Evolutionary conservation across 1,140 invertebrate species (phyloP), one percentile per base, ranked within the genome.

Genomic region (Macrostomum lignano): DNA sequence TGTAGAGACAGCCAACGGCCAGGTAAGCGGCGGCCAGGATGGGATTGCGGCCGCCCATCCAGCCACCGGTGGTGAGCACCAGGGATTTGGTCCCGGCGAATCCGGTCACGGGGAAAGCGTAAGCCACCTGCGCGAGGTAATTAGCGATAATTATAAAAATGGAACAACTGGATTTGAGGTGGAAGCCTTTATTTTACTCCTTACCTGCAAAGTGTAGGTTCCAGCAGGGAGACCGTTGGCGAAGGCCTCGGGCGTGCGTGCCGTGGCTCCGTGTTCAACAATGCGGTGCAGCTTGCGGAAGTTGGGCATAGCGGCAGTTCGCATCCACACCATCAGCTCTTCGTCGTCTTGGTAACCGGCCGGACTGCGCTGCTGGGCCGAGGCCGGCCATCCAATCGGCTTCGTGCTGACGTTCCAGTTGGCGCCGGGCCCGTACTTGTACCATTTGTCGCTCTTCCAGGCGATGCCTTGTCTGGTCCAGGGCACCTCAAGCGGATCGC

Each of bases 11-110:
- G n/a, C n/a, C n/a, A n/a, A n/a, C 82, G n/a, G 84, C 75, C 40
- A 98, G 81, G 51, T 96, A 98, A 13, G 84, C 81, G 43, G 88
- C 79, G 10, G 84, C 86, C 15, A 96, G 62, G 60, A 96, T 94
- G n/a, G 77, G 74, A 63, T 96, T 94, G 58, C 88, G 91, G 2
- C 84, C 86, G 34, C 88, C 88, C 1, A 94, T 61, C 40, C 91
- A 67, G 0, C 81, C 88, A 0, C 82, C 93, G 11, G 81, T 94
- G 10, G 84, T 84, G 40, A 94, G 63, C 40, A 96, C 78, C 61
- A 96, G 73, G 25, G 70, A 67, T 58, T 96, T 98, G 7, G 66
- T 73, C 1, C 84, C 86, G 47, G 77, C 69, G 60, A 94, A 96
- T 10, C 68, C 64, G 7, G 65, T 69, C 3, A 93, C 84, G 11